phyloP scores from a whole-genome alignment of 2,797 vertebrate species.

The Pempheris klunzingeri region DNA sequence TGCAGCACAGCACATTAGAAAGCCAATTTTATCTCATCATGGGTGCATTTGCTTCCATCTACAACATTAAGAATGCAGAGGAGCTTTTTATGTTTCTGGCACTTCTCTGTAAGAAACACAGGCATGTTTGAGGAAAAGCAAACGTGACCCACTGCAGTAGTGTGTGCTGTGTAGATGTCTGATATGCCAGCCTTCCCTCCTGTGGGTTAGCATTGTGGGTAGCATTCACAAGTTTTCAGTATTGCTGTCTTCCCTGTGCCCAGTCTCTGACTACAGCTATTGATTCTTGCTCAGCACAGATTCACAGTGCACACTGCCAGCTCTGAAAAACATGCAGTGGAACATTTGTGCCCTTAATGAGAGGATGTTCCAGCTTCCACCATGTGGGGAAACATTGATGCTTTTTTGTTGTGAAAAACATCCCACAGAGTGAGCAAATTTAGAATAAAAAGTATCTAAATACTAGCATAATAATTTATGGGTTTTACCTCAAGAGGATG shows the following conservation, averaged over 20 bases:
- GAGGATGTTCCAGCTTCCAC: slow-evolving; percentile 44
- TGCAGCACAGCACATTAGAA: slow-evolving; percentile 31
- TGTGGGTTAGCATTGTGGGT: slow-evolving; percentile 35
- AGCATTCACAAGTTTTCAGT: slow-evolving; percentile 34
- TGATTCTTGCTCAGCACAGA: slow-evolving; percentile 57
- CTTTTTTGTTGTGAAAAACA: slow-evolving; percentile 2
- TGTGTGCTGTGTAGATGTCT: slow-evolving; percentile 16
- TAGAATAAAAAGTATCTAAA: neutral
- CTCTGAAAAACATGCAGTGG: slow-evolving; percentile 47
- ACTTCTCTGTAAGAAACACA: slow-evolving; percentile 60
- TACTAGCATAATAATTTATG: slow-evolving; percentile 19
- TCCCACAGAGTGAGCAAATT: neutral
- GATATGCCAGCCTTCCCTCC: slow-evolving; percentile 18
- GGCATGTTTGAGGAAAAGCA: slow-evolving; percentile 45
- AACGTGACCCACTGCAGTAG: slow-evolving; percentile 31
- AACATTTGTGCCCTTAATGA: slow-evolving; percentile 55
- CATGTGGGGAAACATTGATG: slow-evolving; percentile 14
- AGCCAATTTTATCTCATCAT: slow-evolving; percentile 31
- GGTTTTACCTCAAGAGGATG: slow-evolving; percentile 16
- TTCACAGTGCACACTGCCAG: slow-evolving; percentile 21
- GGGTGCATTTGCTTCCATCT: slow-evolving; percentile 6
- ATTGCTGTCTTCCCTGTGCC: slow-evolving; percentile 37
- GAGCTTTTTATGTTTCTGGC: slow-evolving; percentile 58
- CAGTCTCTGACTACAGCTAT: slow-evolving; percentile 57
- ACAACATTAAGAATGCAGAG: slow-evolving; percentile 56